A percentile compares a stretch with the other conserved stretches of the same genome.
Evolutionary conservation across 2,888 invertebrate species (phyloP).

Genomic region (Thera britannica): DNA sequence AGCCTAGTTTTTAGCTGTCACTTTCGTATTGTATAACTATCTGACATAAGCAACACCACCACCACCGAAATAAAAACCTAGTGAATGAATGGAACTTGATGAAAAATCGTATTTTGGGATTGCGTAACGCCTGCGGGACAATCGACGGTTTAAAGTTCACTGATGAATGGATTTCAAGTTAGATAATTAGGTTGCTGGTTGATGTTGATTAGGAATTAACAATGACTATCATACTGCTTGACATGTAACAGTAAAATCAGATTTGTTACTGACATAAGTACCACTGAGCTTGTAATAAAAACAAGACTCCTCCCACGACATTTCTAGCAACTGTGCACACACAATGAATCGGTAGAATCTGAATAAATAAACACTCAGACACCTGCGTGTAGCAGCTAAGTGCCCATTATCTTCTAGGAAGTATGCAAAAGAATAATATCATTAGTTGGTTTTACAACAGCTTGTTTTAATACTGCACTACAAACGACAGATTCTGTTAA

Average conservation of each 20-base stretch:
- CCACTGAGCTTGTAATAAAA: slow-evolving; percentile 49
- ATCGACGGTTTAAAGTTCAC: too few species aligned
- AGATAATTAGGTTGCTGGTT: too few species aligned
- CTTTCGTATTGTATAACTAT: too few species aligned
- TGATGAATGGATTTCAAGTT: too few species aligned
- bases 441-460: slow-evolving; percentile 11
- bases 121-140: too few species aligned
- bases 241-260: not conserved
- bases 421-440: slow-evolving; percentile 49
- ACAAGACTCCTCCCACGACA: slow-evolving; percentile 59
- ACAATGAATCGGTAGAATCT: slow-evolving; percentile 58
- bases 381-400: slow-evolving; percentile 69
- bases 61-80: too few species aligned
- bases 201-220: too few species aligned
- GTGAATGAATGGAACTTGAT: too few species aligned
- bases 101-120: too few species aligned
- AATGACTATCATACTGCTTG: not conserved
- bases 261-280: not conserved
- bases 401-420: slow-evolving; percentile 64
- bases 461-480: not conserved
- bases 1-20: too few species aligned
- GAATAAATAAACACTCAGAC: slow-evolving; percentile 71
- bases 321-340: slow-evolving; percentile 67
- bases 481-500: not conserved
- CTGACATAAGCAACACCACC: too few species aligned